Conservation (phyloP, 2,113 vertebrate species). For the Osmerus eperlanus region DNA sequence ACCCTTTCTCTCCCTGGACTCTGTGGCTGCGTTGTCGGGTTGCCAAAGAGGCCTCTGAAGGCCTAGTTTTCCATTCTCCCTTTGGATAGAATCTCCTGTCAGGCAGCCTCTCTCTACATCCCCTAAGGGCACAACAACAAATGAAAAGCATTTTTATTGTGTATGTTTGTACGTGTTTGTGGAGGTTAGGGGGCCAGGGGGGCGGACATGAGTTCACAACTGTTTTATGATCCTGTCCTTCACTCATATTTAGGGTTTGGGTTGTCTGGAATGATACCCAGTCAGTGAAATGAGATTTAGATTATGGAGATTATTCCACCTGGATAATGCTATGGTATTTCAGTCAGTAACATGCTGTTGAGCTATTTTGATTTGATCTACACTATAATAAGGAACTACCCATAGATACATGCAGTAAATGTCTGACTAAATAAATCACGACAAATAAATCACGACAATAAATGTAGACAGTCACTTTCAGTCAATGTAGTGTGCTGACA, state of each 20-base stretch:
- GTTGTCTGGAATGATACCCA: neutral
- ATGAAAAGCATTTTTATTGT: neutral
- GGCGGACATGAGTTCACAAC: neutral
- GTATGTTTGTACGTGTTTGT: too few species aligned
- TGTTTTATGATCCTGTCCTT: slow-evolving; percentile 7
- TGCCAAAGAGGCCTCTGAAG: slow-evolving; percentile 15
- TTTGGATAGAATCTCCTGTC: slow-evolving; percentile 12
- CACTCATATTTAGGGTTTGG: neutral
- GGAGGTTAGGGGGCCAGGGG: neutral
- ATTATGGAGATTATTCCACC: neutral
- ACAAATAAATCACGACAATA: too few species aligned
- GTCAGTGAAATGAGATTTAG: neutral
- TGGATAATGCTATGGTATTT: neutral
- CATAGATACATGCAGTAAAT: too few species aligned
- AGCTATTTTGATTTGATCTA: too few species aligned
- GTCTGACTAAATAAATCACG: too few species aligned
- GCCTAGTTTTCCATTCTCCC: slow-evolving; percentile 23
- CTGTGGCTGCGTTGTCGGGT: slow-evolving; percentile 12
- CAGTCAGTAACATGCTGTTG: neutral
- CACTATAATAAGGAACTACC: too few species aligned
- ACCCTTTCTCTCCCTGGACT: slow-evolving; percentile 8
- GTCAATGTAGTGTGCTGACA: too few species aligned
- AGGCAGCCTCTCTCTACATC: slow-evolving; percentile 24
- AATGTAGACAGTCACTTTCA: too few species aligned
- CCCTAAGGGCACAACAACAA: slow-evolving; percentile 43